phyloP scores from a whole-genome alignment of 2,888 invertebrate species.

The Emmelina monodactyla region DNA sequence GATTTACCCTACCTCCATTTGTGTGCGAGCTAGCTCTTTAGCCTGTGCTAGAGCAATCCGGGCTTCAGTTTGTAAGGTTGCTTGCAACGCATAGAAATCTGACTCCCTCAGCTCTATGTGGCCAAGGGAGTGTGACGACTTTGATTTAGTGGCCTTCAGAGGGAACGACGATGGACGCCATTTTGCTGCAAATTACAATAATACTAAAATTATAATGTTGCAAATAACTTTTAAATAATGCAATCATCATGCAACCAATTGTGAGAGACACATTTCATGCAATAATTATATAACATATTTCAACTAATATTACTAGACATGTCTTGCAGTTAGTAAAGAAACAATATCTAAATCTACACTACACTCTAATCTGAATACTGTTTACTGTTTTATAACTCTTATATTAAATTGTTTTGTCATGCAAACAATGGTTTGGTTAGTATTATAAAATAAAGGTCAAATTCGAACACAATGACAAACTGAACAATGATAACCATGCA shows the following conservation, averaged over 20 bases:
- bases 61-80: constrained; percentile 85
- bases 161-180: constrained; percentile 51
- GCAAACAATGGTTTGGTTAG: too few species aligned
- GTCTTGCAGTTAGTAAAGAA: not conserved
- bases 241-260: too few species aligned
- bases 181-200: constrained; percentile 29
- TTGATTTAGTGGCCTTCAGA: constrained; percentile 49
- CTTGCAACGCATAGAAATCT: constrained; percentile 83
- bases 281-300: too few species aligned
- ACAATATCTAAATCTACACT: not conserved
- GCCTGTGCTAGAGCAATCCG: constrained; percentile 88
- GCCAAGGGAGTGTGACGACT: constrained; percentile 54
- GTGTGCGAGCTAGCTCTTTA: constrained; percentile 90
- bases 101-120: constrained; percentile 66
- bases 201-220: not conserved
- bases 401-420: too few species aligned
- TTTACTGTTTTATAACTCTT: too few species aligned
- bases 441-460: constrained; percentile 1
- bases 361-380: too few species aligned
- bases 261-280: too few species aligned
- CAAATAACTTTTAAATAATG: constrained; percentile 9
- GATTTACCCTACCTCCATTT: constrained; percentile 75
- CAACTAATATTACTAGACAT: too few species aligned
- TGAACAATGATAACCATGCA: constrained; percentile 2
- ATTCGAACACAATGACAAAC: not conserved